Base-by-base conservation (phyloP, 1,140 invertebrate species). In the Drosophila micromelanica region DNA sequence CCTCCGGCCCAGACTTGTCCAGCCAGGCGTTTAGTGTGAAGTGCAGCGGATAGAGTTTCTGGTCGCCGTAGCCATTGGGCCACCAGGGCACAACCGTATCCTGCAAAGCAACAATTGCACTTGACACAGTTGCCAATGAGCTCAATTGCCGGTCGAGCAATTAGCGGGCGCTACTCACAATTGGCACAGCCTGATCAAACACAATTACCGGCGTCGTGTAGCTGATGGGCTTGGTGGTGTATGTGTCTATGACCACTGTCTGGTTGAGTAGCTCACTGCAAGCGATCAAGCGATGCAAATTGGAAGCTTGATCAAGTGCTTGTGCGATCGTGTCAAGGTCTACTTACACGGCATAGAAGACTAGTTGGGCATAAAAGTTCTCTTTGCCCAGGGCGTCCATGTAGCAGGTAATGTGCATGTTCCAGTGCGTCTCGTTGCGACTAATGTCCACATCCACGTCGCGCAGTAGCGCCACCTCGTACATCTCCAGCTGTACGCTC, bases 11-110 rank as follows among this genome's bases (percentile, higher is more conserved):
- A 59, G 38, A 56, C 5, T n/a, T 2, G 49, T 55, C 55, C 42
- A 73, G 45, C 75, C 71, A 84, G 7, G 82, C 91, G 13, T 86
- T 90, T 11, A 92, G 93, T 7, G 92, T 93, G 1, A 96, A 93
- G 43, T 92, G 93, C 2, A 98, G 89, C 38, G 93, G 91, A 85
- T 99, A 98, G 1, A 99, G 93, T 3, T 92, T 93, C 91, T 97
- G 98, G 12, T 94, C 91, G 27, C 98, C 98, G 89, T 96, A 96
- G 54, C 97, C 98, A 93, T 98, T 98, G 0, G 98, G 98, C 98
- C 98, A 99, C 98, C 98, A 99, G 13, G 94, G 78, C 37, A 94
- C 78, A 1, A 96, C 93, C 40, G 93, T 57, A 35, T 91, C 71
- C 94, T 95, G 51, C 32, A 27, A 49, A 67, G 35, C 6, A 20